A percentile compares a stretch with the other conserved stretches of the same genome.
These are phyloP conservation scores for Prunella strophiata DNA, from an alignment of 2,797 vertebrate species.

Conservation along the genomic window DNA sequence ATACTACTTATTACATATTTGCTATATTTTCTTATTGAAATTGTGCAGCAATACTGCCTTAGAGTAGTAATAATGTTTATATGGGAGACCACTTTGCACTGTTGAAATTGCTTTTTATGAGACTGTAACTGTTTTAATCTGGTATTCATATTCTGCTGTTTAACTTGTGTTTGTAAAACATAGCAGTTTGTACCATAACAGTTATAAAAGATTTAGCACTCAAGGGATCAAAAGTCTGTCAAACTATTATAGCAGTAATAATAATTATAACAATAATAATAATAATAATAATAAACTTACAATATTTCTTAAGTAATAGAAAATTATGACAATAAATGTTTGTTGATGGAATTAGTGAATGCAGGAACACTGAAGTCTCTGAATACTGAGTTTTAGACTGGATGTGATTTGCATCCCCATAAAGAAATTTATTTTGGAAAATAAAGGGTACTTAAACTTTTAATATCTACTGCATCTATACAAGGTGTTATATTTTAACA, in stretches of 20 bases:
- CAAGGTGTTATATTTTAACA: background rate
- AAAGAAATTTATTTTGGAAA: conserved; percentile 19
- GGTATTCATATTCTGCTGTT: background rate
- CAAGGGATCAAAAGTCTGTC: background rate
- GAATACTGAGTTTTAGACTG: background rate
- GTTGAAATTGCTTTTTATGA: conserved; percentile 12
- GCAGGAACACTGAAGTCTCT: background rate
- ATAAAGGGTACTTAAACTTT: background rate
- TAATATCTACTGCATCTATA: background rate
- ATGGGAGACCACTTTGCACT: background rate
- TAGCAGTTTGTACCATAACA: background rate
- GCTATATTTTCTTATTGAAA: background rate
- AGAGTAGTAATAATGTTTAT: background rate
- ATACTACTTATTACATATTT: background rate
- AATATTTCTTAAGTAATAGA: background rate
- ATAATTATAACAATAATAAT: background rate
- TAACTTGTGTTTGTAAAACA: background rate
- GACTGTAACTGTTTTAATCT: background rate
- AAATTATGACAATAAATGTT: background rate
- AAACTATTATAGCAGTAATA: background rate
- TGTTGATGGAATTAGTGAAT: background rate
- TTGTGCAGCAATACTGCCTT: background rate
- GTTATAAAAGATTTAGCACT: background rate
- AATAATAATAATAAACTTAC: background rate
- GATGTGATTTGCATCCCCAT: background rate